A percentile compares a stretch with the other conserved stretches of the same genome.
phyloP scores from a whole-genome alignment of 2,113 vertebrate species.

The Puffinus mauretanicus region DNA sequence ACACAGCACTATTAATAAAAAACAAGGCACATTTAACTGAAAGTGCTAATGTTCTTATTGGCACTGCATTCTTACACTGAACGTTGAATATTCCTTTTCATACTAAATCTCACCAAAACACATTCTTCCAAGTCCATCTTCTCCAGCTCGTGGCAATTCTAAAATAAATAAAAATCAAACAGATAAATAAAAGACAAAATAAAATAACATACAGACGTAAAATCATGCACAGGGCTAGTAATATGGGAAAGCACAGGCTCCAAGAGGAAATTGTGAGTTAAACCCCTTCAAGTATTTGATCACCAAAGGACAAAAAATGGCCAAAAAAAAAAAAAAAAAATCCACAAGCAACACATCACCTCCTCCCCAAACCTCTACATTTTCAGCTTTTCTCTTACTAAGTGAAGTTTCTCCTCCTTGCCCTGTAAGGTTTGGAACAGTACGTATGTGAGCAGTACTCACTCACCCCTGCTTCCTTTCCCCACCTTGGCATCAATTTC shows the following conservation, averaged over 20 bases:
- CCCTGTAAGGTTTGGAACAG: neutral
- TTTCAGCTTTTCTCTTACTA: neutral
- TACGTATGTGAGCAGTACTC: neutral
- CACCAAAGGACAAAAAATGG: neutral
- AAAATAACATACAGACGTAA: neutral
- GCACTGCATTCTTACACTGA: neutral
- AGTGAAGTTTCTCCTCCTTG: neutral
- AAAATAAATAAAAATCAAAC: conserved; percentile 17
- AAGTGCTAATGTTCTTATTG: neutral
- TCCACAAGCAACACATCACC: neutral
- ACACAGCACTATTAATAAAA: neutral
- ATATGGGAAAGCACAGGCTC: neutral
- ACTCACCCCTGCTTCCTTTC: neutral
- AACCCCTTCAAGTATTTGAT: neutral
- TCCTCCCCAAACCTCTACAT: neutral
- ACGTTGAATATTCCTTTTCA: neutral
- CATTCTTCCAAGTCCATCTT: conserved; percentile 97
- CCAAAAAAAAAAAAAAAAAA: neutral
- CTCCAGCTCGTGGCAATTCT: conserved; percentile 93
- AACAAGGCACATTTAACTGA: neutral
- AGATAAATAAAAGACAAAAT: neutral
- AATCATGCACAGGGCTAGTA: neutral
- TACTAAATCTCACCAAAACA: conserved; percentile 84
- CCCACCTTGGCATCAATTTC: neutral
- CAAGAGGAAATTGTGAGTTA: neutral